phyloP scores from a whole-genome alignment of 2,113 vertebrate species.

The Chloropsis hardwickii region DNA sequence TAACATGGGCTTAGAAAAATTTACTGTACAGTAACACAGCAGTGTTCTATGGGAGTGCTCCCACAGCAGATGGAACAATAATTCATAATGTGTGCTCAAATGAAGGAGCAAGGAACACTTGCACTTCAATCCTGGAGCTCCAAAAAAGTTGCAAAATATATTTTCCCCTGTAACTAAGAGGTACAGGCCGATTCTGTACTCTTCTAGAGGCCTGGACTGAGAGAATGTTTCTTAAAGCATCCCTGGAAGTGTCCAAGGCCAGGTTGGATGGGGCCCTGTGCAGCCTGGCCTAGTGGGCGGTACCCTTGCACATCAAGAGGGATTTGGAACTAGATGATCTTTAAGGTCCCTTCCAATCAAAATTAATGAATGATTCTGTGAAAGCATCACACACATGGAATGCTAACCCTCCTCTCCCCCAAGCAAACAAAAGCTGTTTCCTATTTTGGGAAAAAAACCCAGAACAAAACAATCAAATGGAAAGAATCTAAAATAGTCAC shows the following conservation, averaged over 20 bases:
- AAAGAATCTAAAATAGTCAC: background rate
- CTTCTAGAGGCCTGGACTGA: background rate
- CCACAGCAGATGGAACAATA: background rate
- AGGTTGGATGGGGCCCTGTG: background rate
- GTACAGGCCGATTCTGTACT: background rate
- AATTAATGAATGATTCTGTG: background rate
- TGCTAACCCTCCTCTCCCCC: background rate
- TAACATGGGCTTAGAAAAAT: background rate
- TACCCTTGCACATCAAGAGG: background rate
- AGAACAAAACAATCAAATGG: background rate
- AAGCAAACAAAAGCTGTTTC: background rate
- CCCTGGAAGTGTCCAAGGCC: background rate
- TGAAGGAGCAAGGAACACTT: background rate
- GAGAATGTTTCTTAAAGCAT: background rate
- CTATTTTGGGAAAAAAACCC: background rate
- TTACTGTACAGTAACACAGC: background rate
- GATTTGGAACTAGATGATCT: background rate
- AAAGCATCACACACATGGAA: background rate
- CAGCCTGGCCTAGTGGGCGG: background rate
- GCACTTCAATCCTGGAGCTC: background rate
- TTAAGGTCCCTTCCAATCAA: background rate
- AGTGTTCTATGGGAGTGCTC: background rate
- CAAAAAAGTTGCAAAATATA: background rate
- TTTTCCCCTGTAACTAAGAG: background rate
- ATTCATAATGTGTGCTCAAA: background rate